These are phyloP conservation scores for Indicator indicator DNA, from an alignment of 2,113 vertebrate genomes.

Conservation along the genomic window DNA sequence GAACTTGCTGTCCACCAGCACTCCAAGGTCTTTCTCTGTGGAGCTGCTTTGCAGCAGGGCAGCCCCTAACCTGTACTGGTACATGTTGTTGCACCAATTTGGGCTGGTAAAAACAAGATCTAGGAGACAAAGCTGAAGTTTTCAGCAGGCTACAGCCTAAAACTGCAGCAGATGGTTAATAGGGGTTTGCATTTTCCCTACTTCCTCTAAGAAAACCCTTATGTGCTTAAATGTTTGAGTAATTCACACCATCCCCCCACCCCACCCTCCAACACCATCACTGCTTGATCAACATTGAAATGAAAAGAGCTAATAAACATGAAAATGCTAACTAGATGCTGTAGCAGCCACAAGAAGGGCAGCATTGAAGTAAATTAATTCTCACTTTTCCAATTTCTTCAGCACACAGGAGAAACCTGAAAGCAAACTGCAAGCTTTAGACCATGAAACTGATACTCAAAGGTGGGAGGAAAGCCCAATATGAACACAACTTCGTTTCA, in stretches of 20 bases:
- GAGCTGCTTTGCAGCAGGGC: no score
- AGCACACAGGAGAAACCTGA: neutral
- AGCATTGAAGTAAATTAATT: neutral
- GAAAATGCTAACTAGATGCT: neutral
- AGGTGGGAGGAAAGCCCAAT: neutral
- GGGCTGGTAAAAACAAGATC: neutral
- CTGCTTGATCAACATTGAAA: neutral
- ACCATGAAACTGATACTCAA: neutral
- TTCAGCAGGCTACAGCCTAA: neutral
- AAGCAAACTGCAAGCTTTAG: neutral
- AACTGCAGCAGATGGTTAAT: neutral
- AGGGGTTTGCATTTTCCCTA: neutral
- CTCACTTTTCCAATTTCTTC: neutral
- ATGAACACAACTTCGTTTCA: neutral
- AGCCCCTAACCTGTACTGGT: no score
- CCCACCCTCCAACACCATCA: neutral
- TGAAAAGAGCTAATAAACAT: conserved; percentile 9
- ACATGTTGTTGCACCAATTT: neutral
- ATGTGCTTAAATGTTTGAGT: neutral
- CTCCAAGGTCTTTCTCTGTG: no score
- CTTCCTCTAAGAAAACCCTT: neutral
- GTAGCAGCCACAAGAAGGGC: neutral
- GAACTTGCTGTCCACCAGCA: no score
- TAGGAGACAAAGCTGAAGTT: neutral
- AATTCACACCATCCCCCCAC: neutral